These are phyloP conservation scores for Erinaceus europaeus DNA, from an alignment of 2,113 vertebrate species.

Conservation along the genomic window DNA sequence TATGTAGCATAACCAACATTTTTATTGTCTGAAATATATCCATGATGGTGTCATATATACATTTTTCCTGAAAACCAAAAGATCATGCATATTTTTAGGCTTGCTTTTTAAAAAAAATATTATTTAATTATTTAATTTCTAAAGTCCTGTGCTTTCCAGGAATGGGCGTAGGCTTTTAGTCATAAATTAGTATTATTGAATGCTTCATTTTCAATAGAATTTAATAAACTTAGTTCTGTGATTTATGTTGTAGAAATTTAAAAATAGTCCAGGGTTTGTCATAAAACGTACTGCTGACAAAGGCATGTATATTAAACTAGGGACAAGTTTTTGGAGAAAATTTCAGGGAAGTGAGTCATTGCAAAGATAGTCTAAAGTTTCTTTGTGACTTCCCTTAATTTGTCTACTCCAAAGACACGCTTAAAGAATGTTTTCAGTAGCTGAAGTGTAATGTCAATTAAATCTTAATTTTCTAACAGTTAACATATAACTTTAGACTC, in stretches of 20 bases:
- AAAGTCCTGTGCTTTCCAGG: background rate
- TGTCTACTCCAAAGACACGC: background rate
- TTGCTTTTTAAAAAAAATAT: too few relatives aligned
- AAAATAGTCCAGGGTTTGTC: background rate
- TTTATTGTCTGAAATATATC: background rate
- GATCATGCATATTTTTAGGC: background rate
- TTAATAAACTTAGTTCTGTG: background rate
- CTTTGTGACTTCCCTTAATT: background rate
- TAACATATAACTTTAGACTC: background rate
- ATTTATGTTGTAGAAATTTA: background rate
- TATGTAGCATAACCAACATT: background rate
- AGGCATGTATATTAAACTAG: background rate
- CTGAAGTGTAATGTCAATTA: constrained; percentile 9
- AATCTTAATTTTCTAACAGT: background rate
- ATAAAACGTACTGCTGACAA: background rate
- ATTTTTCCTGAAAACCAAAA: background rate
- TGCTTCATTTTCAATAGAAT: background rate
- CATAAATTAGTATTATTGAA: background rate
- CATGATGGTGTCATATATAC: background rate
- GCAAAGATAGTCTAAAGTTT: constrained; percentile 17
- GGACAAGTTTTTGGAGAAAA: constrained; percentile 24
- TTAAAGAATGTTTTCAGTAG: constrained; percentile 3
- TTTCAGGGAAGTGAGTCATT: background rate
- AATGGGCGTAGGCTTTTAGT: background rate
- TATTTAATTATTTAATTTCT: background rate